A percentile compares a stretch with the other conserved stretches of the same genome.
phyloP scores from a whole-genome alignment of 2,888 invertebrate species.

The Agrypnus murinus region DNA sequence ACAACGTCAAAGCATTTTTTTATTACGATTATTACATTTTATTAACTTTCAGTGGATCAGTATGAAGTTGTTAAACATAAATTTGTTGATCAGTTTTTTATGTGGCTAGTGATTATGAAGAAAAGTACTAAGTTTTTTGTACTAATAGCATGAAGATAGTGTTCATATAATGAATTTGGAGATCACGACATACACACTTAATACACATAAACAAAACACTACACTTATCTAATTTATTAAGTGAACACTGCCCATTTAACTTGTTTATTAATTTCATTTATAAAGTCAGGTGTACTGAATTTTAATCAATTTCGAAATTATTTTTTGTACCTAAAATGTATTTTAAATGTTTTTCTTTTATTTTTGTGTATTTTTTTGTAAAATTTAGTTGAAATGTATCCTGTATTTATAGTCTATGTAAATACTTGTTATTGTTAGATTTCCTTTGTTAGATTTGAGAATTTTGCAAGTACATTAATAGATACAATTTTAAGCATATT shows the following conservation, averaged over 20 bases:
- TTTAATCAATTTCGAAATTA: conserved; percentile 50
- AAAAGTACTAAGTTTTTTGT: conserved; percentile 50
- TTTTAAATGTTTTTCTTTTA: conserved; percentile 44
- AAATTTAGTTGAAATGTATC: conserved; percentile 63
- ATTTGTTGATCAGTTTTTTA: conserved; percentile 47
- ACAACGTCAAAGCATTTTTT: conserved; percentile 45
- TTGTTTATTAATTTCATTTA: conserved; percentile 55
- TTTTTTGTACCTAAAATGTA: conserved; percentile 42
- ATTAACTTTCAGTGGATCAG: conserved; percentile 33
- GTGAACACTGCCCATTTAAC: conserved; percentile 63
- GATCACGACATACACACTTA: conserved; percentile 1
- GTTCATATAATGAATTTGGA: conserved; percentile 28
- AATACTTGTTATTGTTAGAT: conserved; percentile 69
- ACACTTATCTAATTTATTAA: conserved; percentile 43
- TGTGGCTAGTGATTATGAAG: conserved; percentile 58
- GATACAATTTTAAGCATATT: conserved; percentile 64
- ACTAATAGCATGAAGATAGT: conserved; percentile 12
- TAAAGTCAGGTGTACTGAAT: conserved; percentile 59
- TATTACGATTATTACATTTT: conserved; percentile 26
- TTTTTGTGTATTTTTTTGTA: conserved; percentile 49
- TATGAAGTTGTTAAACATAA: conserved; percentile 26
- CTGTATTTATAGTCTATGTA: conserved; percentile 64
- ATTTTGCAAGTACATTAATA: conserved; percentile 50
- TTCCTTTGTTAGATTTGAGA: conserved; percentile 61
- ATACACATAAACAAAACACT: conserved; percentile 1